These are phyloP conservation scores for Ophioderma brevispina DNA, from an alignment of 35 echinoderm and acorn worm species.

Conservation along the genomic window DNA sequence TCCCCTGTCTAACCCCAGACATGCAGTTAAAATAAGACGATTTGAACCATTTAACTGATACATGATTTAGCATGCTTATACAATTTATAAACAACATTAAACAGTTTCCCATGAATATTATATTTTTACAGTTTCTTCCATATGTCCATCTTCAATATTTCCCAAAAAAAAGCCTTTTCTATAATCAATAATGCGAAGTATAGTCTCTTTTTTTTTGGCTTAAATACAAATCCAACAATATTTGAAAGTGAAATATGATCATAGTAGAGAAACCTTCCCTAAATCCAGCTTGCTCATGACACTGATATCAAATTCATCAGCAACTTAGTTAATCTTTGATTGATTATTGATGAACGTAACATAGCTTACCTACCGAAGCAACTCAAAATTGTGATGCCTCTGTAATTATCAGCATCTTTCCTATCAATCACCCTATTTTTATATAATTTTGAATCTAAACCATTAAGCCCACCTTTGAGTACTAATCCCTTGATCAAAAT, in stretches of 20 bases:
- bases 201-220: constrained; percentile 44
- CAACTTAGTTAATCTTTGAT: too few species aligned
- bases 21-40: constrained; percentile 58
- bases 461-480: too few species aligned
- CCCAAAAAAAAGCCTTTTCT: constrained; percentile 67
- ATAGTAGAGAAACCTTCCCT: constrained; percentile 48
- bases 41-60: constrained; percentile 31
- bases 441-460: too few species aligned
- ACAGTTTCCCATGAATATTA: constrained; percentile 67
- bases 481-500: too few species aligned
- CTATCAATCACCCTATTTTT: too few species aligned
- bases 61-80: constrained; percentile 64
- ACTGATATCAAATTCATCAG: not conserved
- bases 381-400: too few species aligned
- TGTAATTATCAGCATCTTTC: too few species aligned
- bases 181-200: constrained; percentile 69
- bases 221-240: constrained; percentile 43
- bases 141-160: constrained; percentile 27
- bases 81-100: constrained; percentile 67
- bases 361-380: too few species aligned
- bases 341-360: too few species aligned
- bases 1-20: constrained; percentile 70
- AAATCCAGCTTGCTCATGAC: constrained; percentile 40
- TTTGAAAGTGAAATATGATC: constrained; percentile 50
- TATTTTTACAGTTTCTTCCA: constrained; percentile 54